Conservation (phyloP, 2,888 invertebrate species). For the Panzeria rudis region DNA sequence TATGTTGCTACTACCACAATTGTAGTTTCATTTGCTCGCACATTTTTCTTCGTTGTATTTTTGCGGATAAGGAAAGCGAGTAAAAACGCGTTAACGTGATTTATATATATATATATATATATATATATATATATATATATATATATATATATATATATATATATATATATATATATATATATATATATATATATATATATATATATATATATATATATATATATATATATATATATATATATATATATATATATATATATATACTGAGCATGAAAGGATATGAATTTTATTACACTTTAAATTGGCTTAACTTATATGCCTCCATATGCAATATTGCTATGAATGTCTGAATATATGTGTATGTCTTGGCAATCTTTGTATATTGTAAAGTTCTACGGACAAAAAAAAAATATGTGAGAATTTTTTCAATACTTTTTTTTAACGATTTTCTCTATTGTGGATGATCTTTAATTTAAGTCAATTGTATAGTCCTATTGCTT, state of each 20-base stretch:
- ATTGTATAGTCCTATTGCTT: neutral
- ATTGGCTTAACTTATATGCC: conserved; percentile 29
- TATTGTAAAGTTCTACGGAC: conserved; percentile 4
- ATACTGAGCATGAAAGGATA: conserved; percentile 66
- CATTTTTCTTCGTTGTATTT: neutral
- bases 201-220: no score
- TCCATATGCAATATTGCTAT: conserved; percentile 1
- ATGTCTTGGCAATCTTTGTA: conserved; percentile 72
- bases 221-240: no score
- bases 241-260: no score
- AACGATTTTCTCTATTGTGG: neutral
- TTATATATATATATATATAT: conserved; percentile 71
- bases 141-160: no score
- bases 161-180: no score
- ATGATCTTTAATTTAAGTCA: neutral
- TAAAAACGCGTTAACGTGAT: conserved; percentile 71
- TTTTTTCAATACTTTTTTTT: neutral
- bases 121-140: no score
- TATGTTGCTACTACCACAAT: neutral
- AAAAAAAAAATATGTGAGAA: neutral
- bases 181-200: no score
- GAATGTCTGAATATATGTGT: conserved; percentile 14
- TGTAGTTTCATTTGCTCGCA: neutral
- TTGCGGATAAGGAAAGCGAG: conserved; percentile 1
- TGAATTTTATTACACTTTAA: conserved; percentile 72